A percentile compares a stretch with the other conserved stretches of the same genome.
phyloP scores from a whole-genome alignment of 2,113 vertebrate species.

The Ceyx cyanopectus region DNA sequence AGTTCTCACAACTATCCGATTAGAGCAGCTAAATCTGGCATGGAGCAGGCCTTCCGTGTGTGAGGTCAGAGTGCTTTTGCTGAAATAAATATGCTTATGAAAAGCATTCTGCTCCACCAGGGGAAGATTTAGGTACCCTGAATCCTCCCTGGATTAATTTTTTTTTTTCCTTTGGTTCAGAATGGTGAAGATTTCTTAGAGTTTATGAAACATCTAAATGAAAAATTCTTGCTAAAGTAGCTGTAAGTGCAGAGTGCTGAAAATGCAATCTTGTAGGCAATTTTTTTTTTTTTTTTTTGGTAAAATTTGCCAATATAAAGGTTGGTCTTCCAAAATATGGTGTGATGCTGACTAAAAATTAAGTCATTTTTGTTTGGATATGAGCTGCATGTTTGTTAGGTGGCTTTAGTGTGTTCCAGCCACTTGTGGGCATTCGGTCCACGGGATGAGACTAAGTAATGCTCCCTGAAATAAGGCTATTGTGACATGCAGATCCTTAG shows the following conservation, averaged over 20 bases:
- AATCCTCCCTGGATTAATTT: neutral
- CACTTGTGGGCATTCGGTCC: neutral
- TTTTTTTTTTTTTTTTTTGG: neutral
- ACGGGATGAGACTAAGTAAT: neutral
- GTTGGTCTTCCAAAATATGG: neutral
- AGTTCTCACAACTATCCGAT: conserved; percentile 35
- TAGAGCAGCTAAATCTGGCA: conserved; percentile 2
- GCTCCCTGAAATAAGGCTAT: neutral
- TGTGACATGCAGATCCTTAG: neutral
- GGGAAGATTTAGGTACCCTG: neutral
- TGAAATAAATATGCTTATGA: neutral
- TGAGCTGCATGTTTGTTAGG: neutral
- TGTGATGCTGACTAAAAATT: neutral
- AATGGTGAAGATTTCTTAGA: neutral
- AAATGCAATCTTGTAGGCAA: neutral
- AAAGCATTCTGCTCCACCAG: neutral
- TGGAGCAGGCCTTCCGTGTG: neutral
- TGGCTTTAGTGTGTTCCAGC: neutral
- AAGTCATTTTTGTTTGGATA: neutral
- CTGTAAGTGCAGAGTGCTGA: rapidly evolving
- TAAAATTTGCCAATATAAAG: neutral
- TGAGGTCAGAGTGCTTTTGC: conserved; percentile 2
- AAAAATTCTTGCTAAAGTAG: neutral
- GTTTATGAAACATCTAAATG: neutral
- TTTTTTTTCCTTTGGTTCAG: neutral